Conservation (phyloP, 2,113 vertebrate genomes). For the Orientallactaga bullata region DNA sequence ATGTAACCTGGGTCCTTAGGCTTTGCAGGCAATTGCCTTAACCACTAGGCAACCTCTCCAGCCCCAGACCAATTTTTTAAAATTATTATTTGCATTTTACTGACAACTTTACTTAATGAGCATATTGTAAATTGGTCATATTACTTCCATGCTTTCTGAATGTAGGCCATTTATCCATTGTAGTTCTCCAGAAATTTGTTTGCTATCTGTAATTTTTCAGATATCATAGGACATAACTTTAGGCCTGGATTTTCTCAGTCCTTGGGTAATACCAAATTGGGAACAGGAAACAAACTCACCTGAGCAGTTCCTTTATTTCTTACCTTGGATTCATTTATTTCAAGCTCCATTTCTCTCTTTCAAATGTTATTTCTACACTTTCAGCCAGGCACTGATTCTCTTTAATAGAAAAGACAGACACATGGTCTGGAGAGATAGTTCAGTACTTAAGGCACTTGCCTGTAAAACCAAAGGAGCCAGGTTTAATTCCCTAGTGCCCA, state of each 20-base stretch:
- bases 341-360: constrained; percentile 7
- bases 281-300: constrained; percentile 13
- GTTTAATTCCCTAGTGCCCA: too few species aligned
- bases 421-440: too few species aligned
- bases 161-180: neutral
- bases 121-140: too few species aligned
- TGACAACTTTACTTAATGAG: too few species aligned
- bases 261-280: constrained; percentile 32
- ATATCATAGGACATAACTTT: constrained; percentile 19
- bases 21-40: too few species aligned
- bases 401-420: constrained; percentile 34
- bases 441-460: too few species aligned
- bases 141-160: neutral
- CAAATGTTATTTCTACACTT: neutral
- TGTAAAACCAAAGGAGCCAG: too few species aligned
- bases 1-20: too few species aligned
- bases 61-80: too few species aligned
- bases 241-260: constrained; percentile 24
- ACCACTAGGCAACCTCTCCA: too few species aligned
- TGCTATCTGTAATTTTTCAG: neutral
- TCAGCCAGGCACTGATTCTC: neutral
- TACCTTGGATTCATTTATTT: neutral
- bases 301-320: neutral
- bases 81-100: too few species aligned
- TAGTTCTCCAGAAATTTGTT: neutral